Conservation (phyloP, 2,888 invertebrate species). For the Heliconius ethilla region DNA sequence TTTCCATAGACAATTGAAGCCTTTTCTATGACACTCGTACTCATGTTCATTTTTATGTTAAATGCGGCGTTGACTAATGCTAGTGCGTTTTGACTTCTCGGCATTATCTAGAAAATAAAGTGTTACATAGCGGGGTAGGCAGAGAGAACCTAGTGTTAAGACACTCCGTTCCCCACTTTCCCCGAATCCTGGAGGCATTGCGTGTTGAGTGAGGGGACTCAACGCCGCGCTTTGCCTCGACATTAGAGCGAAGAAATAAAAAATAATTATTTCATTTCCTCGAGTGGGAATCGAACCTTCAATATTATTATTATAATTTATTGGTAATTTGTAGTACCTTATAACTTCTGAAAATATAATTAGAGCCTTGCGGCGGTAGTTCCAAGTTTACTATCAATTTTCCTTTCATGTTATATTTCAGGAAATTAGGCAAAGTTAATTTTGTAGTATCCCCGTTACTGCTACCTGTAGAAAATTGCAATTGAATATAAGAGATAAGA, state of each 20-base stretch:
- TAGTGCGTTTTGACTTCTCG: slow-evolving; percentile 88
- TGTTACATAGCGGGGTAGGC: not conserved
- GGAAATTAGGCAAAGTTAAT: slow-evolving; percentile 75
- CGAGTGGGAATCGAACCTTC: not conserved
- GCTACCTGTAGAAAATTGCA: slow-evolving; percentile 50
- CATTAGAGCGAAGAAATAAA: too few relatives aligned
- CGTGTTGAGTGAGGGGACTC: not conserved
- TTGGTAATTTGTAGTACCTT: slow-evolving; percentile 76
- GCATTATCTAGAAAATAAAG: slow-evolving; percentile 83
- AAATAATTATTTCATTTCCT: too few relatives aligned
- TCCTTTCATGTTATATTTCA: slow-evolving; percentile 83
- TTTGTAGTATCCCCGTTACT: slow-evolving; percentile 47
- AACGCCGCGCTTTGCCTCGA: too few relatives aligned
- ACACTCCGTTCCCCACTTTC: too few relatives aligned
- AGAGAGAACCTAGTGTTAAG: too few relatives aligned
- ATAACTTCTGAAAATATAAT: slow-evolving; percentile 83
- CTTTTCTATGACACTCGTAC: slow-evolving; percentile 54
- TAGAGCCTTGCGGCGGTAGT: slow-evolving; percentile 78
- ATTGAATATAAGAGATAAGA: too few relatives aligned
- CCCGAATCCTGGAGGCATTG: not conserved
- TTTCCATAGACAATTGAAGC: slow-evolving; percentile 86
- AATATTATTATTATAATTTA: not conserved
- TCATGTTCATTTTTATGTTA: slow-evolving; percentile 74
- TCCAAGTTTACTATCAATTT: slow-evolving; percentile 83
- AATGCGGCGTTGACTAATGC: slow-evolving; percentile 90